Evolutionary conservation across 1,140 invertebrate genomes (phyloP).

Genomic region (Camponotus vicinus): DNA sequence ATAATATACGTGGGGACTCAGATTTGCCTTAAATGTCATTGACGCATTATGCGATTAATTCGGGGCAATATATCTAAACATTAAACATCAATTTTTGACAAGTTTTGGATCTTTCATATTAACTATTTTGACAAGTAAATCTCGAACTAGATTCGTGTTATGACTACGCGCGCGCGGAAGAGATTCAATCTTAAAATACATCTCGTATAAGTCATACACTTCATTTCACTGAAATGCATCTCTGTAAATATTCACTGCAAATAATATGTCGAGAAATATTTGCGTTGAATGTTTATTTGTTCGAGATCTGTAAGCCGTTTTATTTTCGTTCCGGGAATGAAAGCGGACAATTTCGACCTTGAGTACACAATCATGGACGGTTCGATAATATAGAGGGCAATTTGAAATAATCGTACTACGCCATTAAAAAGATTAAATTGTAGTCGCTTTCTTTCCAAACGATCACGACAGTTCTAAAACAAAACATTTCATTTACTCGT

Average conservation of each 20-base stretch:
- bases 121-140: slow-evolving; percentile 15
- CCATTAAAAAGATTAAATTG: slow-evolving; percentile 50
- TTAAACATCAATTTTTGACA: not conserved
- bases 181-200: not conserved
- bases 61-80: not conserved
- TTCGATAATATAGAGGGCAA: slow-evolving; percentile 21
- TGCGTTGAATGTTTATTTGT: not conserved
- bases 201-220: not conserved
- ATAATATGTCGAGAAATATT: not conserved
- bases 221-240: not conserved
- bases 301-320: not conserved
- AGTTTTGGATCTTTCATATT: not conserved
- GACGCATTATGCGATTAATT: not conserved
- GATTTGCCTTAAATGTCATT: not conserved
- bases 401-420: slow-evolving; percentile 34
- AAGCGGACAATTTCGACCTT: slow-evolving; percentile 28
- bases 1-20: slow-evolving; percentile 24
- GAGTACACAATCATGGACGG: not conserved
- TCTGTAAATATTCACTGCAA: not conserved
- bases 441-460: slow-evolving; percentile 2
- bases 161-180: not conserved
- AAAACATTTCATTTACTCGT: not conserved
- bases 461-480: slow-evolving; percentile 32
- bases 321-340: slow-evolving; percentile 20
- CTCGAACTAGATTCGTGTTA: not conserved